Evolutionary conservation across 2,113 vertebrate species (phyloP), one percentile per base, ranked within the genome.

Genomic region (Cyprinodon variegatus): DNA sequence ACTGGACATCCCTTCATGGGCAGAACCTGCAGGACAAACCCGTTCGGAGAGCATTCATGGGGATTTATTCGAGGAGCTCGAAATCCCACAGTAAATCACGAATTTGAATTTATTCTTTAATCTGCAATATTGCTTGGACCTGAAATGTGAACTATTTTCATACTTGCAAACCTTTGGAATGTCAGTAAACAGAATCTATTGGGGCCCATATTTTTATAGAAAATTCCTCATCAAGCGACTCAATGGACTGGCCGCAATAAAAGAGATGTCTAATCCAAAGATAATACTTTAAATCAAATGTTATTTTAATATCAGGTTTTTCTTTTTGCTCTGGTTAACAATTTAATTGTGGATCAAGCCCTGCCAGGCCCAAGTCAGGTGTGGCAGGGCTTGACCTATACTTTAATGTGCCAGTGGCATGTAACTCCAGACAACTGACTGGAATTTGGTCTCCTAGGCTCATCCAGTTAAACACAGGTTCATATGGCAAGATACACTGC

Each of bases 41-140:
- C 94, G 94, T 61, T 96, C 95, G 79, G 96, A 97, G 67, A 95
- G 93, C 83, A 88, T 89, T 65, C 94, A 95, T 79, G 85, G 88
- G n/a, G 95, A 97, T 86, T 90, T 96, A 82, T 92, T 96, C 92
- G 95, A 96, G 89, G 97, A 96, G n/a, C 82, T 93, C 3, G 94
- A 95, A 61, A 93, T 93, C 59, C 89, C 89, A 71, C 90, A 92
- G 94, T 95, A 85, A 88, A 85, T 92, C 0, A 20, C 46, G 74
- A 1, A 71, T 78, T 82, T 60, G 0, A 78, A 79, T 68, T 62
- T 0, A 71, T 77, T 76, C 0, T 11, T 70, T 13, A 72, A 36
- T 77, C 8, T 60, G 3, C 40, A 57, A 22, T 14, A 48, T 1
- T 62, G 22, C 10, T 70, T 57, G 22, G 53, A 22, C 20, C 40